These are phyloP conservation scores for Liolophura sinensis DNA, from an alignment of 1,140 invertebrate genomes.

Conservation along the genomic window DNA sequence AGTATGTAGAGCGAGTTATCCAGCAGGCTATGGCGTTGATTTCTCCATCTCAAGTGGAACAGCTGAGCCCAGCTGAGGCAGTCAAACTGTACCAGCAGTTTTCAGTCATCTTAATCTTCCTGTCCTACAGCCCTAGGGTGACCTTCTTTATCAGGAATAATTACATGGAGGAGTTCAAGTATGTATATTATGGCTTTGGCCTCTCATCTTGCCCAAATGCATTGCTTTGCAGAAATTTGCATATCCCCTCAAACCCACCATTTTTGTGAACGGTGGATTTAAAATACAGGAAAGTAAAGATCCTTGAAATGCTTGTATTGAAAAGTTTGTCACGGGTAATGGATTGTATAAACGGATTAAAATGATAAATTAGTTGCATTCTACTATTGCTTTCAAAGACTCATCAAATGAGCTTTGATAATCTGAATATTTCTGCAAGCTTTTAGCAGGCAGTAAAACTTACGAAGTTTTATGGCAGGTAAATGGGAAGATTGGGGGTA, in stretches of 20 bases:
- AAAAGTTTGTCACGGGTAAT: neutral
- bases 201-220: too few relatives aligned
- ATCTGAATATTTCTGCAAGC: too few relatives aligned
- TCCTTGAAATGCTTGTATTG: slow-evolving; percentile 10
- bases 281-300: slow-evolving; percentile 9
- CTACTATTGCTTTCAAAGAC: too few relatives aligned
- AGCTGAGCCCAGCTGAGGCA: slow-evolving; percentile 41
- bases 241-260: slow-evolving; percentile 6
- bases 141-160: slow-evolving; percentile 40
- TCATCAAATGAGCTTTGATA: too few relatives aligned
- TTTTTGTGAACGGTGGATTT: slow-evolving; percentile 12
- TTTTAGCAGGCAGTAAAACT: too few relatives aligned
- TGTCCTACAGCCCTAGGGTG: slow-evolving; percentile 41
- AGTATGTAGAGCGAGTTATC: slow-evolving; percentile 49
- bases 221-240: neutral
- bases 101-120: slow-evolving; percentile 42
- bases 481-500: slow-evolving; percentile 11
- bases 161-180: slow-evolving; percentile 57
- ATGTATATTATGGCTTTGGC: slow-evolving; percentile 11
- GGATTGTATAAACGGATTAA: too few relatives aligned
- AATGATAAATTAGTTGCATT: too few relatives aligned
- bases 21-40: slow-evolving; percentile 44
- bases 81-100: slow-evolving; percentile 50
- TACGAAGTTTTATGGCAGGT: slow-evolving; percentile 13
- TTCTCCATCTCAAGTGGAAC: slow-evolving; percentile 34